Evolutionary conservation across 2,113 vertebrate genomes (phyloP).

Genomic region (Oreochromis spilurus): DNA sequence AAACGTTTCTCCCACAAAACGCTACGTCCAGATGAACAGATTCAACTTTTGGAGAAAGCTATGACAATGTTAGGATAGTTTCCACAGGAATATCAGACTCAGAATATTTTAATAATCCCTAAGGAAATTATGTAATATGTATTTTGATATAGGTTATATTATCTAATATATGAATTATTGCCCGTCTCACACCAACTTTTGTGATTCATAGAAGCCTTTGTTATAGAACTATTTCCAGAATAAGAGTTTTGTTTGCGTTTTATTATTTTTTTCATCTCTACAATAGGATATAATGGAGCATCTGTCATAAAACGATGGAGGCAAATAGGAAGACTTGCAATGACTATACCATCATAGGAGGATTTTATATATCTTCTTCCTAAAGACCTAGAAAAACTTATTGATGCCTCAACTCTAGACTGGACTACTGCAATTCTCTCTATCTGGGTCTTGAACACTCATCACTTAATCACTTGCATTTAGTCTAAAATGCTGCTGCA

Average conservation of each 20-base stretch:
- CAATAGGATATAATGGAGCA: neutral
- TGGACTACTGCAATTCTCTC: neutral
- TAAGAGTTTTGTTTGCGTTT: neutral
- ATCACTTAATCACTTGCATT: neutral
- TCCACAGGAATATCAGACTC: neutral
- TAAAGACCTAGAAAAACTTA: neutral
- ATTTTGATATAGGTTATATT: neutral
- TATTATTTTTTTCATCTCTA: neutral
- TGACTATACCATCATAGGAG: neutral
- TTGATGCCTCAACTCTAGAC: neutral
- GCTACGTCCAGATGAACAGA: too few species aligned
- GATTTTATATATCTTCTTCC: neutral
- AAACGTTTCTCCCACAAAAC: too few species aligned
- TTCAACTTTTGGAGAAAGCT: too few species aligned
- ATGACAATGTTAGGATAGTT: neutral
- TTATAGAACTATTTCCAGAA: neutral
- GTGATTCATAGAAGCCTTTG: neutral
- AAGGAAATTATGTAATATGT: neutral
- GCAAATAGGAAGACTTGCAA: neutral
- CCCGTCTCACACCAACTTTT: neutral
- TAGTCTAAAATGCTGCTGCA: neutral
- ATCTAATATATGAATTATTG: neutral
- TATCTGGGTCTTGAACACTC: neutral
- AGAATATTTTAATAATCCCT: neutral
- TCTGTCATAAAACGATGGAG: neutral